These are phyloP conservation scores for Melinaea menophilus DNA, from an alignment of 2,888 invertebrate species.

Conservation along the genomic window DNA sequence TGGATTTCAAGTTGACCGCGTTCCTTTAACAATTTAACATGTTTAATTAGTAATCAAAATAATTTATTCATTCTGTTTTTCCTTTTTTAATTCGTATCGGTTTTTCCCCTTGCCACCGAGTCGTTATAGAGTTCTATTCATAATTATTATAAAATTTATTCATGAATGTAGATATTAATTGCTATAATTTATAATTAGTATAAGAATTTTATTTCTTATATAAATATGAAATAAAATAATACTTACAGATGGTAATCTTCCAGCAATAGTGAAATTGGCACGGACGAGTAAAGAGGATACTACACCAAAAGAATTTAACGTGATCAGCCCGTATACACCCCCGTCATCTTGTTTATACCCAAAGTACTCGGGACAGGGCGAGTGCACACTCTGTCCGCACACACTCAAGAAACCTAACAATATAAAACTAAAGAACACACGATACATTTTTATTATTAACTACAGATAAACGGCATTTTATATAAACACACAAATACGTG, in stretches of 20 bases:
- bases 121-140: no score
- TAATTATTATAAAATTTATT: no score
- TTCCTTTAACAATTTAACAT: no score
- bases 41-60: no score
- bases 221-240: background rate
- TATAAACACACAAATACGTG: background rate
- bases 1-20: no score
- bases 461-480: slow-evolving; percentile 22
- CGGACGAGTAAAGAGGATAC: slow-evolving; percentile 44
- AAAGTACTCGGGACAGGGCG: slow-evolving; percentile 59
- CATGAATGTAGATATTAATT: no score
- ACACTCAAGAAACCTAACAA: slow-evolving; percentile 40
- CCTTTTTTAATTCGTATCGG: no score
- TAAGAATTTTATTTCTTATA: background rate
- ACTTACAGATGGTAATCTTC: slow-evolving; percentile 34
- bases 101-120: no score
- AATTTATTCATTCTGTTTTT: no score
- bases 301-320: slow-evolving; percentile 41
- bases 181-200: no score
- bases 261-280: slow-evolving; percentile 54
- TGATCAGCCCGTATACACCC: slow-evolving; percentile 49
- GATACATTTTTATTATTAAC: slow-evolving; percentile 32
- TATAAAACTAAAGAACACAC: slow-evolving; percentile 37
- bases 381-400: slow-evolving; percentile 44
- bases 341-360: slow-evolving; percentile 48